A percentile compares a stretch with the other conserved stretches of the same genome.
Conservation (phyloP, 2,888 invertebrate genomes). For the Heliconius hortense region DNA sequence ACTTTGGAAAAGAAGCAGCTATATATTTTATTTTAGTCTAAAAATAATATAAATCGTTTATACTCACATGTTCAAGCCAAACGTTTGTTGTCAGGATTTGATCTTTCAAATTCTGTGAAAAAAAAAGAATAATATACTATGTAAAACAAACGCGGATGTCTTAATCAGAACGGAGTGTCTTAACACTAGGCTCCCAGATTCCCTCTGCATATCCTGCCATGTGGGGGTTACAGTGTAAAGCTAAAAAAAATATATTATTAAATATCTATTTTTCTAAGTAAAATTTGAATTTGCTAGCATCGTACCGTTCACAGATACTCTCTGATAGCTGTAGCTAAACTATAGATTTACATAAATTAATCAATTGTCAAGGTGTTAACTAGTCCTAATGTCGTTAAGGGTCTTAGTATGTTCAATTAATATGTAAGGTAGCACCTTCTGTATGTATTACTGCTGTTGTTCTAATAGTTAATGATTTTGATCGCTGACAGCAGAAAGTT, state of each 20-base stretch:
- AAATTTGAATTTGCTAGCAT: too few relatives aligned
- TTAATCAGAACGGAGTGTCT: background rate
- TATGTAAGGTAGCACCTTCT: too few relatives aligned
- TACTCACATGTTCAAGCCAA: constrained; percentile 95
- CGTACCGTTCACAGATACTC: too few relatives aligned
- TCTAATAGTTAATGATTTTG: too few relatives aligned
- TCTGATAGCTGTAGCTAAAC: too few relatives aligned
- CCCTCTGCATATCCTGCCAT: background rate
- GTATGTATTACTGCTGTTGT: too few relatives aligned
- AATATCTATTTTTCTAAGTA: too few relatives aligned
- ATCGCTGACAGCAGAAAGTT: too few relatives aligned
- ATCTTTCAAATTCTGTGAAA: constrained; percentile 93
- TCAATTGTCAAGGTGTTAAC: too few relatives aligned
- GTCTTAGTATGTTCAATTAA: background rate
- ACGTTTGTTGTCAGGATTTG: constrained; percentile 97
- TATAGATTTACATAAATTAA: too few relatives aligned
- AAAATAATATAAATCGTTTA: background rate
- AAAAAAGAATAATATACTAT: background rate
- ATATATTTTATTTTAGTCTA: background rate
- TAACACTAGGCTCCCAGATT: background rate
- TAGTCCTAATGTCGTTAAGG: background rate
- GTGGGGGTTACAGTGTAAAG: background rate
- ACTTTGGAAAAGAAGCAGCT: background rate
- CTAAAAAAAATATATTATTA: too few relatives aligned
- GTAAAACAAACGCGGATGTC: background rate